Evolutionary conservation across 1,140 invertebrate genomes (phyloP).

Genomic region (Stenopsyche tienmushanensis): DNA sequence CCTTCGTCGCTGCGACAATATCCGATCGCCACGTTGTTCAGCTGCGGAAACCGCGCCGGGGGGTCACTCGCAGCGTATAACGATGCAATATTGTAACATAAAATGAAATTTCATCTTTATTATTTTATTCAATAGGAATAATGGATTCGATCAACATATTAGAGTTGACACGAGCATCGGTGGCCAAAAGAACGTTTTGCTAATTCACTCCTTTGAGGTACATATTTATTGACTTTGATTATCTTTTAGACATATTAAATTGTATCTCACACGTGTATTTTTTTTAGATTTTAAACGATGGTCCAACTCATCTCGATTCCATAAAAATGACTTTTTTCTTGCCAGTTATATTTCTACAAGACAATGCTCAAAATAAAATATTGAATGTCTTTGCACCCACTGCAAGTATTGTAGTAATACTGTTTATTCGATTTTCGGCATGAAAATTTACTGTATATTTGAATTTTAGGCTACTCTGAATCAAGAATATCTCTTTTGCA

Average conservation of each 20-base stretch:
- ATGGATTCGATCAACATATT: background rate
- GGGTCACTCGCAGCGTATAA: too few relatives aligned
- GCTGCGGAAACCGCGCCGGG: too few relatives aligned
- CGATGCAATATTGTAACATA: too few relatives aligned
- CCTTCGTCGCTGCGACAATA: too few relatives aligned
- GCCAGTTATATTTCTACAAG: background rate
- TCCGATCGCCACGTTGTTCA: too few relatives aligned
- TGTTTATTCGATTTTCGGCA: background rate
- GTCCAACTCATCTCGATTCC: background rate
- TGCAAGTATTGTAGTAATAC: background rate
- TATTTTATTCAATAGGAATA: too few relatives aligned
- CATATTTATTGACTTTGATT: background rate
- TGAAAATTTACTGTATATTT: background rate
- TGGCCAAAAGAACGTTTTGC: background rate
- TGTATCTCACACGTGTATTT: background rate
- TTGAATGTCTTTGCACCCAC: background rate
- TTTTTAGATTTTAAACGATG: constrained; percentile 20
- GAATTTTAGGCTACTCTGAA: background rate
- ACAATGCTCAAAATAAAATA: background rate
- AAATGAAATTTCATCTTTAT: too few relatives aligned
- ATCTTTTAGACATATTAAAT: background rate
- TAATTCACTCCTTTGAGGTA: constrained; percentile 8
- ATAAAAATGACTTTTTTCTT: constrained; percentile 2
- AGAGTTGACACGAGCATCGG: background rate
- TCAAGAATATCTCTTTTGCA: background rate